Evolutionary conservation across 2,888 invertebrate species (phyloP).

Genomic region (Dryobotodes eremita): DNA sequence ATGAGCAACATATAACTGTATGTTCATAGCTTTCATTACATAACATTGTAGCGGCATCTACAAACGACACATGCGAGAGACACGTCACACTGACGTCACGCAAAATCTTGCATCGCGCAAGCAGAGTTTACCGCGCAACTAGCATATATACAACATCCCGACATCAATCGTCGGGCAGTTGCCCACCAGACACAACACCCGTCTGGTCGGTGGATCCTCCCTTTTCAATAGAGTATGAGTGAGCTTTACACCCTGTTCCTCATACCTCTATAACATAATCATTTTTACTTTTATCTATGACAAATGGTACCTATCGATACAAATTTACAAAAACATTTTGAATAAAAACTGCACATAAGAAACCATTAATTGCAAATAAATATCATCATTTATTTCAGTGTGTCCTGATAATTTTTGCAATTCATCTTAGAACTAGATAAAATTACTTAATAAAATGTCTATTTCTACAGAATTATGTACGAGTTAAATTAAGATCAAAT

Average conservation of each 20-base stretch:
- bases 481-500: constrained; percentile 27
- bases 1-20: not conserved
- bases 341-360: not conserved
- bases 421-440: not conserved
- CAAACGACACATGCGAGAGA: too few species aligned
- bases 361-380: not conserved
- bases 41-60: too few species aligned
- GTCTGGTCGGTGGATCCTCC: too few species aligned
- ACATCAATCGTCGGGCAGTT: too few species aligned
- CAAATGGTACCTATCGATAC: not conserved
- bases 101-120: too few species aligned
- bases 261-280: too few species aligned
- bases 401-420: not conserved
- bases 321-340: not conserved
- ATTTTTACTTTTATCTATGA: not conserved
- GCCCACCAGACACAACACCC: too few species aligned
- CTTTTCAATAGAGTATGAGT: too few species aligned
- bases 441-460: not conserved
- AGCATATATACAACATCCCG: too few species aligned
- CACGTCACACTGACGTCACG: too few species aligned
- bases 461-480: not conserved
- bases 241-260: too few species aligned
- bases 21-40: not conserved
- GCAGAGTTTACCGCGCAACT: too few species aligned
- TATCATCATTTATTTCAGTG: not conserved